A percentile compares a stretch with the other conserved stretches of the same genome.
phyloP scores from a whole-genome alignment of 1,140 invertebrate species.

The Polypedilum vanderplanki region DNA sequence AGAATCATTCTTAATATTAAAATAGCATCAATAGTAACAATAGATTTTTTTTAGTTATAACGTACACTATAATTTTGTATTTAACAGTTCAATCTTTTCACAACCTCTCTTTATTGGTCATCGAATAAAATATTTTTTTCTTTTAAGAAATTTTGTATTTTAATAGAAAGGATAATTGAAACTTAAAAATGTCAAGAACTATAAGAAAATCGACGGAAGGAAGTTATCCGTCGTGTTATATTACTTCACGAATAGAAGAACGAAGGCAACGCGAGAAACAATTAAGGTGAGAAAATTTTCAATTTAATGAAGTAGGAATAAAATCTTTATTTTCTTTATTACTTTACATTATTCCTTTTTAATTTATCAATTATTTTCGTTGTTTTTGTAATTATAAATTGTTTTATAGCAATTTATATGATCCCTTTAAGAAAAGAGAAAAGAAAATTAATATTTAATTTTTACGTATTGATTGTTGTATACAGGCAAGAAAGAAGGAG shows the following conservation, averaged over 20 bases:
- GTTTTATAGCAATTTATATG: slow-evolving; percentile 30
- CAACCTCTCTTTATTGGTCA: too few relatives aligned
- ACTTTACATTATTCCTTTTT: not conserved
- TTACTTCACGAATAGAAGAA: slow-evolving; percentile 61
- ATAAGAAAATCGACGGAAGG: slow-evolving; percentile 47
- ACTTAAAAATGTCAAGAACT: slow-evolving; percentile 42
- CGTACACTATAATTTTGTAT: too few relatives aligned
- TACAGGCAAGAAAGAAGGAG: slow-evolving; percentile 57
- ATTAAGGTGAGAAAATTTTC: slow-evolving; percentile 43
- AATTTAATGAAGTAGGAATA: not conserved
- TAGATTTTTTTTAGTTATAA: too few relatives aligned
- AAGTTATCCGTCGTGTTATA: slow-evolving; percentile 63
- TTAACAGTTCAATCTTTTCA: too few relatives aligned
- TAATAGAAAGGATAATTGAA: too few relatives aligned
- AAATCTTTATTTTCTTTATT: not conserved
- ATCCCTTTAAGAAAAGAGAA: not conserved
- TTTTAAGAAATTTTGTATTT: too few relatives aligned
- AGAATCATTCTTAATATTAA: too few relatives aligned
- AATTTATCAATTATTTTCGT: too few relatives aligned
- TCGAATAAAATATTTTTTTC: too few relatives aligned
- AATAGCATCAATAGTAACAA: too few relatives aligned
- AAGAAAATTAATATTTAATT: not conserved
- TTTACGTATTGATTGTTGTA: slow-evolving; percentile 5
- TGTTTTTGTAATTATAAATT: not conserved
- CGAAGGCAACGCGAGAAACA: slow-evolving; percentile 57